Percentiles rank a stretch among this genome's conserved stretches.
Evolutionary conservation across 2,797 vertebrate species (phyloP).

Genomic region (Sebastiscus tertius): DNA sequence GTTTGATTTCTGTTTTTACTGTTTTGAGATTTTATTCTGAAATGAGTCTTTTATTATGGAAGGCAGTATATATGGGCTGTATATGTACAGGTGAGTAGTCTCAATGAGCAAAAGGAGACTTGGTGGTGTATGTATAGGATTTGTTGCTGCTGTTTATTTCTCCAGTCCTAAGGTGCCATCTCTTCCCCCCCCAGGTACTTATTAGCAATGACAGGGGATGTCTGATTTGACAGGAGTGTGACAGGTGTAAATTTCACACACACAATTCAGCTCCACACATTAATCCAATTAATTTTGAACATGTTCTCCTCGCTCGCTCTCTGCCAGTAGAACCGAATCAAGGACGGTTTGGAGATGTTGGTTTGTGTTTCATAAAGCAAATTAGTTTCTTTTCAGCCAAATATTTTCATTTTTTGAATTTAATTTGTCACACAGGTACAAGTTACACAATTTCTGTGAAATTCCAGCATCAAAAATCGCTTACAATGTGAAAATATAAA

Average conservation of each 20-base stretch:
- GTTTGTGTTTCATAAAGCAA: neutral
- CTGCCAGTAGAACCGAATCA: conserved; percentile 10
- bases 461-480: neutral
- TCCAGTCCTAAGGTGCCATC: conserved; percentile 28
- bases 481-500: neutral
- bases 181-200: conserved; percentile 62
- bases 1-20: neutral
- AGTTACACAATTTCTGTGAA: neutral
- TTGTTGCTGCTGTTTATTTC: conserved; percentile 48
- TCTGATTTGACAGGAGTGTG: conserved; percentile 74
- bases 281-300: conserved; percentile 80
- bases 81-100: neutral
- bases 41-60: neutral
- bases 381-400: neutral
- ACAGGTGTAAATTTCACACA: conserved; percentile 81
- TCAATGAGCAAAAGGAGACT: neutral
- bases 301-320: conserved; percentile 37
- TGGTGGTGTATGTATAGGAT: neutral
- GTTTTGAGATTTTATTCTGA: neutral
- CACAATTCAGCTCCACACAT: conserved; percentile 64
- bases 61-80: neutral
- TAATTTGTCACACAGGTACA: neutral
- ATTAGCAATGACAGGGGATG: conserved; percentile 68
- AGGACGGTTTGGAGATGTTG: neutral
- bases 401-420: neutral